Base-by-base conservation (phyloP, 2,113 vertebrate genomes). In the Semnornis frantzii region DNA sequence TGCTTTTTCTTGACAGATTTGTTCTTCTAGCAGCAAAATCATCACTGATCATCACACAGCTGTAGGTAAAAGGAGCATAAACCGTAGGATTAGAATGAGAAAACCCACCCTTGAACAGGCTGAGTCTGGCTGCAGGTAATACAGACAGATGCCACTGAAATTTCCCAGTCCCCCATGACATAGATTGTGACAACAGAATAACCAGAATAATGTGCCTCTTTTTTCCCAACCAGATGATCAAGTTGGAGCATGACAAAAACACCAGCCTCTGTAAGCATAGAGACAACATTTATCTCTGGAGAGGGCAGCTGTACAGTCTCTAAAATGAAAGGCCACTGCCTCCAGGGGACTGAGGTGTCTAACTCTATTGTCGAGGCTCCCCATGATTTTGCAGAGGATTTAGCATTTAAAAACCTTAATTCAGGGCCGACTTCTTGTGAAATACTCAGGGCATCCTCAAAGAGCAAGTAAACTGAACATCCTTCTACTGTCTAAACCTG, bases 341-440 rank as follows among this genome's bases (percentile, higher is more conserved):
- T 70, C 24, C 39, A n/a, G n/a, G 16, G 34, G 9, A 62, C 30
- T 0, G 0, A 62, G 23, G 39, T 34, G 15, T 34, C 55, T 85
- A 34, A 58, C 23, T 83, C 30, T 34, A 3, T 28, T 2, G 3
- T 54, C 20, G 73, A 52, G 19, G 15, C 39, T 76, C 15, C 8
- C 44, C 9, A 19, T 15, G 42, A 68, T 20, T 79, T 79, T 54
- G 30, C 10, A 66, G 52, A 80, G 18, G 9, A 55, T 73, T 82
- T 66, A 66, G 20, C 18, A 55, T 46, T 63, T 19, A 16, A 52
- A 88, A 88, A 7, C 7, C 14, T 60, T 27, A 54, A 9, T n/a
- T 64, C 59, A 18, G 33, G 16, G 5, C 21, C 86, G 16, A 55
- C 46, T 71, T 81, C 31, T 30, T 28, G 20, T 10, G 10, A 54